phyloP scores from a whole-genome alignment of 2,113 vertebrate genomes.

The Accipiter virgatus region DNA sequence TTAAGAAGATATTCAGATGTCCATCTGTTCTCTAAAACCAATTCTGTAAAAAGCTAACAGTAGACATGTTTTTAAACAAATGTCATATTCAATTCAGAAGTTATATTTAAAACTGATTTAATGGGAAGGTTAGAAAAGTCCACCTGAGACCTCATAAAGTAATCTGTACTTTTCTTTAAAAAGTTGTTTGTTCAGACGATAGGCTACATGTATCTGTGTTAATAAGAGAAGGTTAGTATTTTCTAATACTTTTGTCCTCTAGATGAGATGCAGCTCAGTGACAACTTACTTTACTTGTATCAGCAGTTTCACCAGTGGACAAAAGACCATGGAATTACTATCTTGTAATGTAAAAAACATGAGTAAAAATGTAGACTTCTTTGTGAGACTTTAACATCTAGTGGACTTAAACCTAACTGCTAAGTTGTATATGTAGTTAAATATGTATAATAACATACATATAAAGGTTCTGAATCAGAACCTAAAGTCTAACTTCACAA shows the following conservation, averaged over 20 bases:
- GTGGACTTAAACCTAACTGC: background rate
- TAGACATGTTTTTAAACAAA: background rate
- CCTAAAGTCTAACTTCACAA: background rate
- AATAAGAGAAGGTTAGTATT: background rate
- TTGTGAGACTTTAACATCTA: background rate
- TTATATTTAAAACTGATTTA: background rate
- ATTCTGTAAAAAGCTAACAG: background rate
- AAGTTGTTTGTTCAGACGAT: background rate
- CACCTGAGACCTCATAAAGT: background rate
- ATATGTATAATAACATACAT: background rate
- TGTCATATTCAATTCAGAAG: background rate
- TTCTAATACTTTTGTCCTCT: background rate
- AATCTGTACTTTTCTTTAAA: background rate
- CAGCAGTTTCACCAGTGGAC: background rate
- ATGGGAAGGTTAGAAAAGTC: background rate
- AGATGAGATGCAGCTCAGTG: background rate
- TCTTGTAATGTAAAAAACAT: background rate
- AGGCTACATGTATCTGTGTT: background rate
- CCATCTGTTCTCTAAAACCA: constrained; percentile 25
- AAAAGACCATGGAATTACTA: background rate
- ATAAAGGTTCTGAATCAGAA: background rate
- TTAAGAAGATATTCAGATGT: constrained; percentile 15
- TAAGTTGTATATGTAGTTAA: background rate
- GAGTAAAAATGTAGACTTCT: background rate
- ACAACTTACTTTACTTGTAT: background rate